These are phyloP conservation scores for Sylvia borin DNA, from an alignment of 2,797 vertebrate genomes.

Conservation along the genomic window DNA sequence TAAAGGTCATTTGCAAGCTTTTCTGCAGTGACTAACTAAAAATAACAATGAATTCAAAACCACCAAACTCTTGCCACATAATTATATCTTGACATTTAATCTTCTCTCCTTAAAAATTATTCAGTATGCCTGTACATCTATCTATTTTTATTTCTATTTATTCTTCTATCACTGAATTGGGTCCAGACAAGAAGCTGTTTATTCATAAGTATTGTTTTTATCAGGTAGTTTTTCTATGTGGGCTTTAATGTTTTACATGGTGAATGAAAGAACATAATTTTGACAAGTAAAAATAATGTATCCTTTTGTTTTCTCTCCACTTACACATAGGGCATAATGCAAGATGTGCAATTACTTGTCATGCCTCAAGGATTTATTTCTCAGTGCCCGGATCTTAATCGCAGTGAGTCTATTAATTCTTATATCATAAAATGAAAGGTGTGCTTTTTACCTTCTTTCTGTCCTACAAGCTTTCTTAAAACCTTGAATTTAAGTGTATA, in stretches of 20 bases:
- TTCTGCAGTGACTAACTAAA: slow-evolving; percentile 59
- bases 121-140: background rate
- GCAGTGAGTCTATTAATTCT: slow-evolving; percentile 87
- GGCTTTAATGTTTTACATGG: slow-evolving; percentile 23
- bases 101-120: slow-evolving; percentile 51
- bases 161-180: background rate
- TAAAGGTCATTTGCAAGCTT: slow-evolving; percentile 69
- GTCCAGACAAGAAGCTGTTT: background rate
- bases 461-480: slow-evolving; percentile 18
- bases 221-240: background rate
- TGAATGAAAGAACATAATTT: slow-evolving; percentile 45
- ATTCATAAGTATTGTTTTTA: slow-evolving; percentile 18
- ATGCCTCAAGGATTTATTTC: slow-evolving; percentile 98
- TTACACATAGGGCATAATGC: slow-evolving; percentile 90
- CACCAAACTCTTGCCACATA: slow-evolving; percentile 35
- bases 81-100: slow-evolving; percentile 72
- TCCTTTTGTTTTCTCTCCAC: background rate
- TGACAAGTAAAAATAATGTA: slow-evolving; percentile 52
- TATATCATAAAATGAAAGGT: slow-evolving; percentile 13
- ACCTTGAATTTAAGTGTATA: background rate
- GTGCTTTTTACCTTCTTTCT: slow-evolving; percentile 49
- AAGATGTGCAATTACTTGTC: slow-evolving; percentile 94
- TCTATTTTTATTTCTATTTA: slow-evolving; percentile 19
- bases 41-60: slow-evolving; percentile 57
- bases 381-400: slow-evolving; percentile 97